Percentiles rank a stretch among this genome's conserved stretches.
Evolutionary conservation across 2,888 invertebrate genomes (phyloP).

Genomic region (Tiliacea aurago): DNA sequence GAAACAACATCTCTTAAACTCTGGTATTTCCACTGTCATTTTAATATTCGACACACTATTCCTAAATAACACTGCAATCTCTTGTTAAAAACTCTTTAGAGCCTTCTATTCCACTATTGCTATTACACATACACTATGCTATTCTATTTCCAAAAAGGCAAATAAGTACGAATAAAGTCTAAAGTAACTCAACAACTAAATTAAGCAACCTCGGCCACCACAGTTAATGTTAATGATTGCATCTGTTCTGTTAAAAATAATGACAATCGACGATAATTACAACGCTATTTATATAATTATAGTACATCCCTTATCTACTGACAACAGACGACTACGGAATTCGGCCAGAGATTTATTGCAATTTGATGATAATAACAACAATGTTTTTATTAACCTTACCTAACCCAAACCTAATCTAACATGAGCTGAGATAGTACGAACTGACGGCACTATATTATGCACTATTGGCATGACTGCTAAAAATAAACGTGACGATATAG

Average conservation of each 20-base stretch:
- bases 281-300: neutral
- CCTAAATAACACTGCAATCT: neutral
- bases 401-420: constrained; percentile 4
- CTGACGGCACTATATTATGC: neutral
- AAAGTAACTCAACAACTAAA: neutral
- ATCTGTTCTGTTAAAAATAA: neutral
- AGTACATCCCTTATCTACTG: neutral
- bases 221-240: neutral
- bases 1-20: constrained; percentile 53
- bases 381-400: constrained; percentile 20
- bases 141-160: neutral
- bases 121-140: too few species aligned
- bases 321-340: neutral
- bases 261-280: neutral
- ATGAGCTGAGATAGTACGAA: neutral
- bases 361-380: neutral
- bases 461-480: neutral
- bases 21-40: constrained; percentile 44
- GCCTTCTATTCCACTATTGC: neutral
- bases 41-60: constrained; percentile 7
- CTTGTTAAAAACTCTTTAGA: neutral
- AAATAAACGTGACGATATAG: neutral
- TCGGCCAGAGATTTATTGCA: neutral
- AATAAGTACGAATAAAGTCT: too few species aligned
- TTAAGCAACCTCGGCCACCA: neutral